A percentile compares a stretch with the other conserved stretches of the same genome.
Evolutionary conservation across 2,797 vertebrate species (phyloP).

Genomic region (Coilia nasus): DNA sequence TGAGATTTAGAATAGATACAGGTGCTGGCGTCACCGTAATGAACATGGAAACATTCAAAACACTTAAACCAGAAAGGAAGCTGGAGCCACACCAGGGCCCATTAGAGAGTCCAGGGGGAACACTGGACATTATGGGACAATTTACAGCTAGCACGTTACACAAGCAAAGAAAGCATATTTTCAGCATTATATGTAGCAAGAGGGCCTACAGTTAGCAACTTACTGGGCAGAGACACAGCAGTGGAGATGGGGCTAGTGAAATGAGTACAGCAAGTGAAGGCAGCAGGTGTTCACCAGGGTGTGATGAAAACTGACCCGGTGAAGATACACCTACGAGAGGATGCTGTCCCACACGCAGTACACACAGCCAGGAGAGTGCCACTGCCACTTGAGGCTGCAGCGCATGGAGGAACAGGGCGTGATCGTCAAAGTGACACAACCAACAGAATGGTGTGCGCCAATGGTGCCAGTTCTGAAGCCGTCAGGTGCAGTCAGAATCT

Average conservation of each 20-base stretch:
- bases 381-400: background rate
- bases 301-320: background rate
- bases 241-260: background rate
- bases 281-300: background rate
- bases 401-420: background rate
- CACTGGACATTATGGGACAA: background rate
- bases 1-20: conserved; percentile 30
- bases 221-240: background rate
- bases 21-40: conserved; percentile 33
- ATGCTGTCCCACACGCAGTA: background rate
- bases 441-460: background rate
- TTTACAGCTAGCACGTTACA: background rate
- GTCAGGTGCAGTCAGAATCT: background rate
- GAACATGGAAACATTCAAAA: conserved; percentile 5
- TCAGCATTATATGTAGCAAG: background rate
- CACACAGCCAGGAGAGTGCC: conserved; percentile 5
- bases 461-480: background rate
- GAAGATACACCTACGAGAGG: background rate
- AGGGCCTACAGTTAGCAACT: background rate
- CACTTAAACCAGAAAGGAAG: conserved; percentile 27
- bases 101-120: background rate
- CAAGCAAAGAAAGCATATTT: background rate
- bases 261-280: background rate
- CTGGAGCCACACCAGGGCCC: background rate
- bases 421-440: background rate